Conservation (phyloP, 2,888 invertebrate species). For the Thalpophila matura region DNA sequence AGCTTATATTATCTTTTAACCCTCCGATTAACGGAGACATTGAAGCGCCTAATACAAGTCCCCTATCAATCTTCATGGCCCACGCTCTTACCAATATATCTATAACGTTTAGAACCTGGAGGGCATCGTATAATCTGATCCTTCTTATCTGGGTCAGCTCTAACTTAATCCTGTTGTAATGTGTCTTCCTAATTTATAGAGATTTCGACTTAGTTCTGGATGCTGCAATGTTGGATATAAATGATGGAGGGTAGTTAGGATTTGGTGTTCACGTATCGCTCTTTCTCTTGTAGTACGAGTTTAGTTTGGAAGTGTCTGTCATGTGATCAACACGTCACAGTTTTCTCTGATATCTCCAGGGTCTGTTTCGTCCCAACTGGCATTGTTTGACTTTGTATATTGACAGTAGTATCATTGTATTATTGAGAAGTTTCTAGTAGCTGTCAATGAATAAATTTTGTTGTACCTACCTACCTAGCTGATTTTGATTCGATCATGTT, state of each 20-base stretch:
- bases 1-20: constrained; percentile 4
- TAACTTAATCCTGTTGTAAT: constrained; percentile 45
- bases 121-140: constrained; percentile 16
- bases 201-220: constrained; percentile 28
- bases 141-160: constrained; percentile 43
- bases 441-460: constrained; percentile 11
- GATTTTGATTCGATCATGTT: constrained; percentile 4
- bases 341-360: neutral
- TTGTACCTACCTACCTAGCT: no score
- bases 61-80: constrained; percentile 39
- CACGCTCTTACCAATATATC: constrained; percentile 21
- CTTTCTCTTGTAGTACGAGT: neutral
- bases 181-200: constrained; percentile 42
- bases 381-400: neutral
- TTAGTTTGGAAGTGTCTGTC: neutral
- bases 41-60: constrained; percentile 27
- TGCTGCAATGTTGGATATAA: constrained; percentile 13
- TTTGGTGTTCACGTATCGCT: neutral
- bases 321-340: neutral
- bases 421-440: neutral
- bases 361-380: neutral
- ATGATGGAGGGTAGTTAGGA: constrained; percentile 5
- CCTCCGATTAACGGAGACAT: constrained; percentile 16
- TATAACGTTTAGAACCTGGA: constrained; percentile 32
- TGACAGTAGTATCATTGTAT: constrained; percentile 13